phyloP scores from a whole-genome alignment of 2,113 vertebrate genomes.

The Haplotaxodon microlepis region DNA sequence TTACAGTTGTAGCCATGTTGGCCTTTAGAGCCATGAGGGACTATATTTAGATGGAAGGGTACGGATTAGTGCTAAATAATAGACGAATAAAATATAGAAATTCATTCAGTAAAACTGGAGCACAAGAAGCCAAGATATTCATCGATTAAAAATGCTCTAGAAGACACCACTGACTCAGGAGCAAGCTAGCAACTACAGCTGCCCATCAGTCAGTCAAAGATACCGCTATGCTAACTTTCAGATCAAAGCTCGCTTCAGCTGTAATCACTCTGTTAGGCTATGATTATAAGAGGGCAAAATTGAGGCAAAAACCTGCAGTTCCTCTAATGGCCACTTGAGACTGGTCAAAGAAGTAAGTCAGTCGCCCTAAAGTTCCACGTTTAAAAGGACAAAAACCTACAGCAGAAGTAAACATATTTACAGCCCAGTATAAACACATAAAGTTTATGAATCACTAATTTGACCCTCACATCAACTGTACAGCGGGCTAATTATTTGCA shows the following conservation, averaged over 20 bases:
- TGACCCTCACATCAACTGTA: not conserved
- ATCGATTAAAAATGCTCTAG: not conserved
- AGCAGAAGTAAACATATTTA: not conserved
- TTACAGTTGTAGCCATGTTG: not conserved
- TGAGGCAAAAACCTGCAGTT: not conserved
- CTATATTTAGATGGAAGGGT: not conserved
- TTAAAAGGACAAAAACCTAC: not conserved
- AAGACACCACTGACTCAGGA: not conserved
- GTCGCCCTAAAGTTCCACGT: not conserved
- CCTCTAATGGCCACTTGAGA: not conserved
- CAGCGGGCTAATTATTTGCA: not conserved
- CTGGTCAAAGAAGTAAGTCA: not conserved
- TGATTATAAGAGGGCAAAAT: not conserved
- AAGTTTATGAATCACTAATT: not conserved
- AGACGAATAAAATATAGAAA: not conserved
- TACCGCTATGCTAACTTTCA: not conserved
- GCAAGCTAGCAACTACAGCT: not conserved
- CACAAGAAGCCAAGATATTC: not conserved
- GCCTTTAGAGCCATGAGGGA: not conserved
- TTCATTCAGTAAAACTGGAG: not conserved
- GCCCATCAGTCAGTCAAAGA: not conserved
- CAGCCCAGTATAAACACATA: not conserved
- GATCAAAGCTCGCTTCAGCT: not conserved
- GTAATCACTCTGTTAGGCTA: not conserved
- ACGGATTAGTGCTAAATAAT: not conserved